Evolutionary conservation across 2,888 invertebrate genomes (phyloP).

Genomic region (Anorthoa munda): DNA sequence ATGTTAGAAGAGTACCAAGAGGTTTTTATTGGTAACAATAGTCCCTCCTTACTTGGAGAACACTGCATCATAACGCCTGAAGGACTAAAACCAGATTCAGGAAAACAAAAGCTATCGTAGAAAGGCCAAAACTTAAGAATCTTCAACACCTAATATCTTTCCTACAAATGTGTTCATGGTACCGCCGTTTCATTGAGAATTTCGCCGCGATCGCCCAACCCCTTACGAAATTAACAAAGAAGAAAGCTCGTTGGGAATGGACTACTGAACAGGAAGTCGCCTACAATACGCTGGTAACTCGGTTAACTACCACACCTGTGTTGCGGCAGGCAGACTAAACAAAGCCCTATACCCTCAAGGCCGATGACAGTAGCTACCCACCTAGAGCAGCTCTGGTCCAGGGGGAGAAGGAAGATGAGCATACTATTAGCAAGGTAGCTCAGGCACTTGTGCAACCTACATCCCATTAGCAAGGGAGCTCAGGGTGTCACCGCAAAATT

Average conservation of each 20-base stretch:
- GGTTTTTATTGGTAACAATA: no score
- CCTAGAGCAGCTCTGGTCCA: no score
- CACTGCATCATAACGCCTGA: slow-evolving; percentile 35
- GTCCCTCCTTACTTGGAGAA: no score
- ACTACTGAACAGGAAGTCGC: slow-evolving; percentile 34
- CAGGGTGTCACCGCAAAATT: no score
- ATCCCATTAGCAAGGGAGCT: no score
- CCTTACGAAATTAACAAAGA: slow-evolving; percentile 52
- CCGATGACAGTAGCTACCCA: no score
- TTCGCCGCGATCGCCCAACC: slow-evolving; percentile 55
- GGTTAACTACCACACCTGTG: slow-evolving; percentile 32
- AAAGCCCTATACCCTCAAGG: no score
- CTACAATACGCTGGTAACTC: slow-evolving; percentile 26
- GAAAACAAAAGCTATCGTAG: slow-evolving; percentile 47
- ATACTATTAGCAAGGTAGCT: slow-evolving; percentile 6
- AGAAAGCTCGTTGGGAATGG: slow-evolving; percentile 49
- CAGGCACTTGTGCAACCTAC: no score
- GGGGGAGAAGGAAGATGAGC: not conserved
- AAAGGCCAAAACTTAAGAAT: slow-evolving; percentile 32
- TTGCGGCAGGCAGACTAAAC: no score
- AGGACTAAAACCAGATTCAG: slow-evolving; percentile 50
- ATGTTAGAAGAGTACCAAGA: no score
- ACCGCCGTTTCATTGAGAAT: slow-evolving; percentile 58
- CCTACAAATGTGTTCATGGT: slow-evolving; percentile 61
- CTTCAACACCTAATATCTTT: slow-evolving; percentile 33